Base-by-base conservation (phyloP, 2,797 vertebrate species). In the Okamejei kenojei region DNA sequence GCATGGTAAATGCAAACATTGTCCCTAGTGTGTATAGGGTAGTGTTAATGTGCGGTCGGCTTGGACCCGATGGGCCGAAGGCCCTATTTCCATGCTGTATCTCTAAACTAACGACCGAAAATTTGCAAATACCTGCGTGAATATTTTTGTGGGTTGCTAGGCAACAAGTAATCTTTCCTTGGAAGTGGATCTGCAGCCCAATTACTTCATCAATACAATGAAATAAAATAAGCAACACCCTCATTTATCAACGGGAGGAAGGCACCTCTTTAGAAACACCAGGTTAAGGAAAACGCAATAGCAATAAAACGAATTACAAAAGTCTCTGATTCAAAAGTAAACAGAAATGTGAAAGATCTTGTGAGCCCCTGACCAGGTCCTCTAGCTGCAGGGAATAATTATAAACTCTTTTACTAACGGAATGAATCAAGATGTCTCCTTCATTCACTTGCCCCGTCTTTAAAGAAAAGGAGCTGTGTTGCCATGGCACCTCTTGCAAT, bases 101-200 rank as follows among this genome's bases (percentile, higher is more conserved):
- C 45, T 54, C 5, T 54, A 54, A 54, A 54, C 45, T 54, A 54
- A 19, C 68, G n/a, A 88, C 84, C 10, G 15, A 21, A 68, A 88
- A 88, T 35, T 35, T 17, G 32, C 63, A 88, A 88, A 6, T 1
- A 7, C 63, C 19, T 0, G 9, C 8, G n/a, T 68, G 61, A 68
- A 35, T 74, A 35, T 35, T 86, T 68, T 88, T 35, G 84, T 68
- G 61, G 61, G 84, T 88, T 88, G 84, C 84, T 68, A 88, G 84
- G 84, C 84, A 88, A 63, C 84, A 32, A 88, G 84, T 88, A 1
- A 11, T 88, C 32, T 35, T 88, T 88, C n/a, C 32, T 5, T n/a
- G n/a, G n/a, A 61, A 35, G n/a, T 88, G 61, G 29, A 88, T 65
- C 21, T 68, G 32, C 65, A 68, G 21, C 32, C 21, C 0, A 9